Percentiles rank a stretch among this genome's conserved stretches.
These are phyloP conservation scores for Protodeltote pygarga DNA, from an alignment of 2,888 invertebrate genomes.

Conservation along the genomic window DNA sequence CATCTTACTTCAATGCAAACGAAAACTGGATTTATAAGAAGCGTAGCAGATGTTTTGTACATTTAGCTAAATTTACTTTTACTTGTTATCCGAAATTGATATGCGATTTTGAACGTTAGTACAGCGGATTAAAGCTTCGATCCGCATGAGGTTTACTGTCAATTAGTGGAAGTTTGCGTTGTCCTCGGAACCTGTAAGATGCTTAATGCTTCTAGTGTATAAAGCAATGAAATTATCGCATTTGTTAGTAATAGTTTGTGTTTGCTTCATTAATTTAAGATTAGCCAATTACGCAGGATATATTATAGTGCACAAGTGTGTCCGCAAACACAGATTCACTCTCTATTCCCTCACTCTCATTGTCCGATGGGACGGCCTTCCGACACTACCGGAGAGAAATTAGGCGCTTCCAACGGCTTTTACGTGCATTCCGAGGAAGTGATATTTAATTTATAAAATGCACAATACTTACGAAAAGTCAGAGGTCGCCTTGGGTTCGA, in stretches of 20 bases:
- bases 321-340: no score
- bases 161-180: slow-evolving; percentile 44
- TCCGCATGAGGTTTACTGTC: slow-evolving; percentile 10
- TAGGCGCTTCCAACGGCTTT: no score
- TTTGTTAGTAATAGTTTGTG: slow-evolving; percentile 5
- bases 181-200: slow-evolving; percentile 20
- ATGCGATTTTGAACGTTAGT: slow-evolving; percentile 17
- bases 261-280: no score
- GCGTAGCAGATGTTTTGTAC: slow-evolving; percentile 50
- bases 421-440: no score
- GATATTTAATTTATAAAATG: no score
- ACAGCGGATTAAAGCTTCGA: slow-evolving; percentile 1
- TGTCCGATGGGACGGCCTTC: no score
- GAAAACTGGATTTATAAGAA: slow-evolving; percentile 51
- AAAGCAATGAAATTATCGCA: slow-evolving; percentile 20
- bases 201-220: slow-evolving; percentile 24
- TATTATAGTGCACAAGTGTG: no score
- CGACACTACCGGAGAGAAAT: no score
- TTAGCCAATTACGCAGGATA: no score
- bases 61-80: slow-evolving; percentile 45
- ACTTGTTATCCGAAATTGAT: neutral
- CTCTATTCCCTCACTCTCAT: no score
- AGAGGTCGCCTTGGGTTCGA: no score
- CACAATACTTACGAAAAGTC: no score
- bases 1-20: slow-evolving; percentile 47